Evolutionary conservation across 2,888 invertebrate genomes (phyloP), one percentile per base, ranked within the genome.

Genomic region (Diplolepis rosae): DNA sequence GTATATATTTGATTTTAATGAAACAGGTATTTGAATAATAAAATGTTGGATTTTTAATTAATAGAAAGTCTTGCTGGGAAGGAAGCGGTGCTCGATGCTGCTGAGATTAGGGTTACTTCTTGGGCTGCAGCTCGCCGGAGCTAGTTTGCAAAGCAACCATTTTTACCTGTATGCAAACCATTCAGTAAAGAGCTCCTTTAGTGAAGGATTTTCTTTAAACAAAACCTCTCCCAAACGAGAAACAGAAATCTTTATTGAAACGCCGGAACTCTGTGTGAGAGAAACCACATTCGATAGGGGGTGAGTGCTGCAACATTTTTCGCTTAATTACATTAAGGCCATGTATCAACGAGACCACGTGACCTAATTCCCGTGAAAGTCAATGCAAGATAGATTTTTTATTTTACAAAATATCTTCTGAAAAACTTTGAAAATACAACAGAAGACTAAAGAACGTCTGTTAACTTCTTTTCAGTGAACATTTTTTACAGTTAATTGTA

Each of bases 51-150:
- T 22, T 56, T 35, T 56, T 56, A 4, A 35, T 35, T 15, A 56
- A 24, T 35, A 61, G 61, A 39, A 39, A 39, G 13, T 18, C 45
- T 6, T 54, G 9, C 32, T 48, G 15, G n/a, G n/a, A 54, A 65
- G 27, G 39, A 52, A 66, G 24, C 68, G 70, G 54, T 68, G 72
- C 73, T 69, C 51, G 39, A 74, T 72, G 76, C 27, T 76, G 65
- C 66, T 76, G 35, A 65, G 51, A 39, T 69, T 76, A 42, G 71
- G 72, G 48, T 15, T 76, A 72, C 68, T 74, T 61, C 67, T 76
- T 72, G 71, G 68, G 48, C 48, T 73, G 65, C 66, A 66, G 61
- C 48, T 71, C 22, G 76, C 68, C 42, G 74, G 71, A 51, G 72
- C 76, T 69, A 56, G 72, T 35, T 51, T 67, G 69, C 73, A 74